Conservation (phyloP, 1,140 invertebrate species). For the Zaprionus inermis region DNA sequence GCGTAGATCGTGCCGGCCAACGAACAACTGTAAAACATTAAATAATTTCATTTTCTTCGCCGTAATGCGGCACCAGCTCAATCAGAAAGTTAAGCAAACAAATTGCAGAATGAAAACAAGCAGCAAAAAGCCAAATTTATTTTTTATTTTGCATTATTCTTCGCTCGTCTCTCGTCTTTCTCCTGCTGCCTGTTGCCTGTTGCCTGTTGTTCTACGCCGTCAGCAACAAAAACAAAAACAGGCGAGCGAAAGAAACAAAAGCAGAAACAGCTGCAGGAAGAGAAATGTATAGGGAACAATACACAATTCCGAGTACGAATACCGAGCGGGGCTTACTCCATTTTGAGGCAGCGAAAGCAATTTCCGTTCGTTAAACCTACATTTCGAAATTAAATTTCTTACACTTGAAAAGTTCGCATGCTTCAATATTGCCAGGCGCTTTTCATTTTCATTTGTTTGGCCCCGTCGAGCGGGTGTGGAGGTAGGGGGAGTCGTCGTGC, state of each 20-base stretch:
- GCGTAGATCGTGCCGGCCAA: slow-evolving; percentile 26
- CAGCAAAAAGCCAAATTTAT: slow-evolving; percentile 58
- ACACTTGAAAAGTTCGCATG: slow-evolving; percentile 77
- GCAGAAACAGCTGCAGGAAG: slow-evolving; percentile 31
- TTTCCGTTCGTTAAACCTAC: slow-evolving; percentile 82
- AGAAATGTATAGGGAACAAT: slow-evolving; percentile 24
- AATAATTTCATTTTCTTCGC: slow-evolving; percentile 65
- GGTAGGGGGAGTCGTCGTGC: too few relatives aligned
- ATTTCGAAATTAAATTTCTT: slow-evolving; percentile 83
- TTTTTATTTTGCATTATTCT: slow-evolving; percentile 27
- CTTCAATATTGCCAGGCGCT: slow-evolving; percentile 70
- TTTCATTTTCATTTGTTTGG: slow-evolving; percentile 75
- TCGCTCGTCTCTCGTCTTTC: slow-evolving; percentile 22
- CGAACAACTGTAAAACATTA: slow-evolving; percentile 70
- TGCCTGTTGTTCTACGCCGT: slow-evolving; percentile 33
- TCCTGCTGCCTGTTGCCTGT: too few relatives aligned
- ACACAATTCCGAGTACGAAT: slow-evolving; percentile 13
- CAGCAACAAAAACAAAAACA: slow-evolving; percentile 38
- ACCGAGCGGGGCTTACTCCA: slow-evolving; percentile 48
- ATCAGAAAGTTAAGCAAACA: slow-evolving; percentile 79
- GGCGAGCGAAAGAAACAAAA: slow-evolving; percentile 32
- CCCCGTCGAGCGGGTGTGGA: neutral
- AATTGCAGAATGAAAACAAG: slow-evolving; percentile 65
- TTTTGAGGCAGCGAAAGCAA: slow-evolving; percentile 74
- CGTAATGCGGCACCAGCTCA: slow-evolving; percentile 67